These are phyloP conservation scores for Microcebus jonahi DNA, from an alignment of 2,113 vertebrate genomes.

Conservation along the genomic window DNA sequence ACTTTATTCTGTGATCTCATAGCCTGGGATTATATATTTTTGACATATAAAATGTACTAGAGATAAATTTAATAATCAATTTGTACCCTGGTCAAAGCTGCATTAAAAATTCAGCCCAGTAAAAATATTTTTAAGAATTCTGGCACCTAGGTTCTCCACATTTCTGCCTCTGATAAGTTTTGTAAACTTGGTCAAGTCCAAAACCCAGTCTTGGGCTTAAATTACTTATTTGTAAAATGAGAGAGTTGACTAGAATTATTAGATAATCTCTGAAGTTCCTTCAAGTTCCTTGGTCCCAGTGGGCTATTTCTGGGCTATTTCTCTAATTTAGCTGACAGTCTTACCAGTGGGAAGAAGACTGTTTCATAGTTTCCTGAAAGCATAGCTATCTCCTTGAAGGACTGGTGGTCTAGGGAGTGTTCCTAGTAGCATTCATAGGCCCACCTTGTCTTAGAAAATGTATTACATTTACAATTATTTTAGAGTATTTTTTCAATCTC, in stretches of 20 bases:
- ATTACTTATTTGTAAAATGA: constrained; percentile 10
- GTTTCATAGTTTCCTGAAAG: background rate
- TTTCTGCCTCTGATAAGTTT: background rate
- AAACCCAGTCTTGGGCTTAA: background rate
- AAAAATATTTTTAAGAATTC: constrained; percentile 33
- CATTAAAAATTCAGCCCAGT: constrained; percentile 17
- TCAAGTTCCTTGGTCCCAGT: background rate
- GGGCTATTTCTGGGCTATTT: background rate
- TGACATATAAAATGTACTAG: background rate
- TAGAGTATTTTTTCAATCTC: background rate
- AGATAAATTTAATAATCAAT: background rate
- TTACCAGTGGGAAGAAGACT: background rate
- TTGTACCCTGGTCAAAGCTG: background rate
- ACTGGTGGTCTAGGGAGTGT: background rate
- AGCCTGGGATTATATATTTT: background rate
- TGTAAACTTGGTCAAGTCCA: background rate
- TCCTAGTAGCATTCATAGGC: background rate
- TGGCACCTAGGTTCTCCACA: background rate
- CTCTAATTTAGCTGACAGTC: background rate
- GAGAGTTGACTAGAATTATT: background rate
- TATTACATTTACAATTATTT: background rate
- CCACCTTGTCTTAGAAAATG: background rate
- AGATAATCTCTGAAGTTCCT: background rate
- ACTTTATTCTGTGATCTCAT: background rate
- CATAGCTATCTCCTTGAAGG: background rate